Base-by-base conservation (phyloP, 2,888 invertebrate species). In the Phlogophora meticulosa region DNA sequence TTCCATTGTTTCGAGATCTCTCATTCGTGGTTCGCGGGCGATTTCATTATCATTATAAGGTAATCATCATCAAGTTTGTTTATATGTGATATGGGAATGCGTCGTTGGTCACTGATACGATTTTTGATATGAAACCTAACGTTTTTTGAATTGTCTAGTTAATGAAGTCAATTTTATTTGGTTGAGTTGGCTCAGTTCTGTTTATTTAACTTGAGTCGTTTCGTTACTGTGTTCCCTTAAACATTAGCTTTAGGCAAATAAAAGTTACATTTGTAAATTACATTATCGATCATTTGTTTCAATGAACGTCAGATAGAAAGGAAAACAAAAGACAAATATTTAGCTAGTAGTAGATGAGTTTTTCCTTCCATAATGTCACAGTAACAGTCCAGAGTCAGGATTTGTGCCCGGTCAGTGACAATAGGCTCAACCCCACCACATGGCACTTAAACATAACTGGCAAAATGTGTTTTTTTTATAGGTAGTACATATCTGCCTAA, bases 1-100 rank as follows among this genome's bases (percentile, higher is more conserved):
- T 71, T 51, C 84, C 71, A 87, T 87, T 87, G 86, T 86, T 85
- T 80, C 11, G 58, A 72, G 73, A 80, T 80, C 72, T 78, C 67
- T 70, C 56, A 63, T 68, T 73, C 64, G 67, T 79, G 61, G 74
- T 80, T 81, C 40, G 65, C 72, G 42, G 73, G 49, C 70, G 74
- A 85, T 86, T 87, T 85, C 71, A 86, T 87, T 82, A 86, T 78
- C 76, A 88, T 88, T 88, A 88, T 74, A 84, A 86, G 68, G 73
- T 73, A 78, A 87, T 88, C 85, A 87, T 87, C 76, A 88, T 88
- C 77, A 81, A 32, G 58, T 69, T 51, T 22, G 22, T 62, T 60
- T 75, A 63, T 78, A 76, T 81, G 79, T 80, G 82, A 85, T 86
- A 85, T 85, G 85, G 74, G 81, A 78, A 66, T 78, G 76, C 79